Base-by-base conservation (phyloP, 1,140 invertebrate species). In the Drosophila arizonae region DNA sequence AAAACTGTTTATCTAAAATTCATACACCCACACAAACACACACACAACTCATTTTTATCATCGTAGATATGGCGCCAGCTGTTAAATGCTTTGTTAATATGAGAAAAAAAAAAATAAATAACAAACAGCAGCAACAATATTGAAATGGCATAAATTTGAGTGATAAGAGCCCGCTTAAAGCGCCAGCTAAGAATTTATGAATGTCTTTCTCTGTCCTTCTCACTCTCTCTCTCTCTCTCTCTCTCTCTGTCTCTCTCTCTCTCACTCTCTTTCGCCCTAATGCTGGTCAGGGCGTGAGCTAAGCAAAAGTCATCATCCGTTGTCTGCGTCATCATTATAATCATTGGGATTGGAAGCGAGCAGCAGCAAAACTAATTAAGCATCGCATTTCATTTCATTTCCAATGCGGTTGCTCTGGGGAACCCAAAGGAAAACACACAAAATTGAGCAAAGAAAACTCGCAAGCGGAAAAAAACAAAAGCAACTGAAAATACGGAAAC, bases 321-420 rank as follows among this genome's bases (percentile, higher is more conserved):
- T 63, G 52, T 77, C 60, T 64, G 66, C 52, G 58, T 62, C 66
- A 68, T 74, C 72, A 61, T 76, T 58, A 72, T 54, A 67, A 60
- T 67, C 63, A 67, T 60, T 50, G 24, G 64, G 48, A 68, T 72
- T 46, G 70, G 71, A 50, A 36, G 64, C 54, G 17, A 57, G 63
- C n/a, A 74, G 67, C 51, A 46, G 60, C 66, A 84, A 82, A 88
- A 89, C 84, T 88, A 88, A 88, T 88, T 88, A 88, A 80, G 77
- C 79, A 88, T 88, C 85, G 81, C 81, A 88, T 88, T 88, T 88
- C 81, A 88, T 88, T 88, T 88, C 84, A 84, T 67, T 82, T 89
- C 76, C 80, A 76, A 85, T 84, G 74, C 69, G 56, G 51, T 68
- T 55, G 64, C 61, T 74, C 76, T 69, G 77, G 50, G 48, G 80